Evolutionary conservation across 2,888 invertebrate species (phyloP).

Genomic region (Pristionchus fissidentatus): DNA sequence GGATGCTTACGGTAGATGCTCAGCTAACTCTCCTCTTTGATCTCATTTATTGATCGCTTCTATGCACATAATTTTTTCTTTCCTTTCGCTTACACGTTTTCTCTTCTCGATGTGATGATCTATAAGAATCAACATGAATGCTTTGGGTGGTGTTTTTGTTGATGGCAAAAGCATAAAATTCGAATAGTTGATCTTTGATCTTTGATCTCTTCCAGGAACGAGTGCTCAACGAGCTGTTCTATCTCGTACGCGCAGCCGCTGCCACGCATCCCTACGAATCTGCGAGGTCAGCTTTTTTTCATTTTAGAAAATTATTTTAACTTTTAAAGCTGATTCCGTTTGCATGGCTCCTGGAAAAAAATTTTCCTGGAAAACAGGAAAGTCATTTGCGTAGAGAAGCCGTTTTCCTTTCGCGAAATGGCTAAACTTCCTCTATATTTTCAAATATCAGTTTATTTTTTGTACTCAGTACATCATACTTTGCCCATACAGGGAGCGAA

Average conservation of each 20-base stretch:
- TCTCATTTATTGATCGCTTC: constrained; percentile 9
- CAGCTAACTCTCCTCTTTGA: not conserved
- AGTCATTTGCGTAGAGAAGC: too few species aligned
- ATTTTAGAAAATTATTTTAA: too few species aligned
- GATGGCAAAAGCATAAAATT: too few species aligned
- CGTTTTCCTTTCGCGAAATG: too few species aligned
- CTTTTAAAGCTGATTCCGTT: too few species aligned
- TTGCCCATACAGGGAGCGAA: constrained; percentile 53
- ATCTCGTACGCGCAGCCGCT: constrained; percentile 55
- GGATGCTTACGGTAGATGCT: constrained; percentile 36
- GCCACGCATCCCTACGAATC: constrained; percentile 57
- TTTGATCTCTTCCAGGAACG: constrained; percentile 56
- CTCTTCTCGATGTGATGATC: not conserved
- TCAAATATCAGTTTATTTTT: too few species aligned
- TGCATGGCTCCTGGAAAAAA: too few species aligned
- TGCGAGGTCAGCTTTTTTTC: constrained; percentile 44
- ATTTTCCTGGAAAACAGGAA: too few species aligned
- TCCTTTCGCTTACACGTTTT: constrained; percentile 19
- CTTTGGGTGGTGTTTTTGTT: too few species aligned
- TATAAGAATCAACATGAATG: too few species aligned
- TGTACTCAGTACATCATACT: too few species aligned
- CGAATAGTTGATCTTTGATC: constrained; percentile 38
- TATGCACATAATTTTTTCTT: constrained; percentile 6
- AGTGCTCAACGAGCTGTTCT: constrained; percentile 63
- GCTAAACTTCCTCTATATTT: too few species aligned